phyloP scores from a whole-genome alignment of 2,888 invertebrate genomes.

The Aphidoletes aphidimyza region DNA sequence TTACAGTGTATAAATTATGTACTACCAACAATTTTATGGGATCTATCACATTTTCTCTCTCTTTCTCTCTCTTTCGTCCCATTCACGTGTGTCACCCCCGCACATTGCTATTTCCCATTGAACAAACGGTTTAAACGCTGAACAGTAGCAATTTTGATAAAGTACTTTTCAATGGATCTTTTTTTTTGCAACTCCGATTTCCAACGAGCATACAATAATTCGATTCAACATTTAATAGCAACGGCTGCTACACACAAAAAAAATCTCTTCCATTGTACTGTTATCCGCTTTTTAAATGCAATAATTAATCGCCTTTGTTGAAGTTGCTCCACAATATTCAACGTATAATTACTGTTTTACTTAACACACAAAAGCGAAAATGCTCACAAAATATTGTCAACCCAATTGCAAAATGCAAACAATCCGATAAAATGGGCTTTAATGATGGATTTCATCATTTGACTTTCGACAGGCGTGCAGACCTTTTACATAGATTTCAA shows the following conservation, averaged over 20 bases:
- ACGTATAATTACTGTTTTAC: slow-evolving; percentile 37
- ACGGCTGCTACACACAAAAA: background rate
- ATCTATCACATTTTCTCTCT: background rate
- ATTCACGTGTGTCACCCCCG: background rate
- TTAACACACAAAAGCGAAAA: background rate
- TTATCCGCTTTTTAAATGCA: slow-evolving; percentile 41
- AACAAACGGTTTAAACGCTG: background rate
- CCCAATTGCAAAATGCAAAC: slow-evolving; percentile 28
- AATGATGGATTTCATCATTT: slow-evolving; percentile 19
- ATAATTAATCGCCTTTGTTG: slow-evolving; percentile 53
- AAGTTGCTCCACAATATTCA: background rate
- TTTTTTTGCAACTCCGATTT: background rate
- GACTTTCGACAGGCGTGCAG: background rate
- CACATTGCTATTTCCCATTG: background rate
- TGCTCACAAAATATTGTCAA: background rate
- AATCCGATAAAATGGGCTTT: background rate
- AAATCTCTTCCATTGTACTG: background rate
- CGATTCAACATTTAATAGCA: slow-evolving; percentile 11
- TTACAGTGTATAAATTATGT: slow-evolving; percentile 56
- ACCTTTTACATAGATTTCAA: background rate
- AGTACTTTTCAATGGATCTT: background rate
- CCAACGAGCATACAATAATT: slow-evolving; percentile 32
- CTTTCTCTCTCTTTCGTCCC: background rate
- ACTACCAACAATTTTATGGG: slow-evolving; percentile 48
- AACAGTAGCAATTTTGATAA: background rate